phyloP scores from a whole-genome alignment of 2,113 vertebrate genomes.

The Cnemophilus loriae region DNA sequence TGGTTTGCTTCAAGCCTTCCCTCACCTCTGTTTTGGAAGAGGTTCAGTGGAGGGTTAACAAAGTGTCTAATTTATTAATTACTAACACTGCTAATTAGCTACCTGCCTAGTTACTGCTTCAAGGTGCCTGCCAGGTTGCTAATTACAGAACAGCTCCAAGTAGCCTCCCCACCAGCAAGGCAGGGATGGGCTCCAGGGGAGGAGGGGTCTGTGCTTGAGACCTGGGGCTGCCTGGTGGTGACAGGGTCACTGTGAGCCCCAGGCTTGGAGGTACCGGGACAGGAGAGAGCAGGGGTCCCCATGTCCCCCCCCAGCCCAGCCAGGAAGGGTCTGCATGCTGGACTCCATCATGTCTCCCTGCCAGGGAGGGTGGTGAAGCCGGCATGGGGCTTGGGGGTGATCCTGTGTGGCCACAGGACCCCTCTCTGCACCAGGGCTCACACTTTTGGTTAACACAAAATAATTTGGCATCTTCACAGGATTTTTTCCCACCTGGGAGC shows the following conservation, averaged over 20 bases:
- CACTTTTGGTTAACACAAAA: not conserved
- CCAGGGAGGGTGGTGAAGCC: not conserved
- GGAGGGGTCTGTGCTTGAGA: rapidly evolving
- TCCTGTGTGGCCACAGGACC: not conserved
- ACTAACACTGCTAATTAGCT: not conserved
- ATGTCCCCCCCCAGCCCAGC: rapidly evolving
- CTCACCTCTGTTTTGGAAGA: not conserved
- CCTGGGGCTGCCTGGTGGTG: not conserved
- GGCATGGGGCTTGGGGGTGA: not conserved
- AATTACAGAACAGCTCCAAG: not conserved
- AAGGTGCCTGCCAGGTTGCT: not conserved
- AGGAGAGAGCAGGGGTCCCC: not conserved
- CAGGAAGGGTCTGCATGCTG: not conserved
- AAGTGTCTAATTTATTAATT: not conserved
- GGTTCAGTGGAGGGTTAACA: not conserved
- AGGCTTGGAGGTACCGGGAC: not conserved
- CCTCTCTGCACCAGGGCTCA: not conserved
- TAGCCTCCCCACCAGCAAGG: not conserved
- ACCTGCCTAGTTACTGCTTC: not conserved
- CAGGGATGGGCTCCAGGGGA: rapidly evolving
- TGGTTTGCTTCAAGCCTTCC: not conserved
- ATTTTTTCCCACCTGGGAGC: not conserved
- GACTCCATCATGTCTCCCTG: rapidly evolving
- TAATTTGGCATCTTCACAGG: not conserved
- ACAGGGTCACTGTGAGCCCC: not conserved